phyloP scores from a whole-genome alignment of 2,888 invertebrate species.

The Drosophila lacicola region DNA sequence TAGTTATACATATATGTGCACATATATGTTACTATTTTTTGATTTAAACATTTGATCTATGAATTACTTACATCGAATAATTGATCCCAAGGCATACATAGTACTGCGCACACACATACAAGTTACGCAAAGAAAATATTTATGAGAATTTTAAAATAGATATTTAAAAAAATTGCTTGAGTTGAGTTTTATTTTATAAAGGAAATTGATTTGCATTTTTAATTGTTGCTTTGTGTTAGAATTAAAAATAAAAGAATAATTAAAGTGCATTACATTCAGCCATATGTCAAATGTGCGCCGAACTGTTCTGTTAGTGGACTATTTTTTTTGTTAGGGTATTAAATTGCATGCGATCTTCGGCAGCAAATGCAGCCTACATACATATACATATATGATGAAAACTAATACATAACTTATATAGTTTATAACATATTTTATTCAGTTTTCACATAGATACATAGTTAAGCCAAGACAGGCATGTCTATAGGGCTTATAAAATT shows the following conservation, averaged over 20 bases:
- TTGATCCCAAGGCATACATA: conserved; percentile 95
- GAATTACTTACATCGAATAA: conserved; percentile 94
- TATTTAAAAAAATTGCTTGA: conserved; percentile 54
- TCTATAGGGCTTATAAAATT: not conserved
- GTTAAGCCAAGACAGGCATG: conserved; percentile 1
- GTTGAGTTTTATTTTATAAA: conserved; percentile 45
- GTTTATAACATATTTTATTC: conserved; percentile 13
- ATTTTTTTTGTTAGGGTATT: conserved; percentile 5
- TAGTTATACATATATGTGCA: conserved; percentile 21
- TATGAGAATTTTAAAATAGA: conserved; percentile 59
- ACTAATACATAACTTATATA: conserved; percentile 29
- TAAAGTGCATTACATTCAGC: conserved; percentile 45
- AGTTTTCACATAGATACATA: not conserved
- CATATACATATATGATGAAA: conserved; percentile 11
- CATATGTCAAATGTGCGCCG: conserved; percentile 31
- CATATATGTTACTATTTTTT: conserved; percentile 16
- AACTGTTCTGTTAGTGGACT: conserved; percentile 26
- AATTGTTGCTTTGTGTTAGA: conserved; percentile 36
- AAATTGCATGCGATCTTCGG: conserved; percentile 34
- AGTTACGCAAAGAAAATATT: conserved; percentile 61
- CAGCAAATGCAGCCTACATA: not conserved
- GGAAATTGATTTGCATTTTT: conserved; percentile 26
- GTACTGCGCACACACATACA: conserved; percentile 86
- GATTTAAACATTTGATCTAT: conserved; percentile 42
- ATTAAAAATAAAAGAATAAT: conserved; percentile 13